A percentile compares a stretch with the other conserved stretches of the same genome.
These are phyloP conservation scores for Kryptopterus vitreolus DNA, from an alignment of 2,797 vertebrate species.

Conservation along the genomic window DNA sequence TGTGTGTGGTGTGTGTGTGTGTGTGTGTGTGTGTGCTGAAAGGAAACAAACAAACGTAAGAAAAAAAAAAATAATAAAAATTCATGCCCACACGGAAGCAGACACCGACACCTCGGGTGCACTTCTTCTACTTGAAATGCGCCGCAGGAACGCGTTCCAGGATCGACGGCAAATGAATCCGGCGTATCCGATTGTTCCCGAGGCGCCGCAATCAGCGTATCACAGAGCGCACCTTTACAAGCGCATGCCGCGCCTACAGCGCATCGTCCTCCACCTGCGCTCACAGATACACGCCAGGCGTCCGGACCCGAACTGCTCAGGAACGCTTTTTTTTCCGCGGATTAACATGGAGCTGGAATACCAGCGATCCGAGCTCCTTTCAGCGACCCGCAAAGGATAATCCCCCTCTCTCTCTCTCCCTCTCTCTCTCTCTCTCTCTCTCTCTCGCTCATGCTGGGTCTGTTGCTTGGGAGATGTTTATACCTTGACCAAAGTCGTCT, in stretches of 20 bases:
- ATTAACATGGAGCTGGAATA: background rate
- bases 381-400: conserved; percentile 17
- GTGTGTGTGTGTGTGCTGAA: conserved; percentile 34
- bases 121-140: conserved; percentile 43
- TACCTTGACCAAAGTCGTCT: conserved; percentile 39
- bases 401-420: conserved; percentile 38
- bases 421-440: too few species aligned
- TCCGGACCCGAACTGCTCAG: background rate
- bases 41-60: background rate
- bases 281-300: background rate
- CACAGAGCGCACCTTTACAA: background rate
- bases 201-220: conserved; percentile 5
- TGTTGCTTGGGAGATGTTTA: conserved; percentile 42
- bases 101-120: conserved; percentile 18
- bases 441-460: too few species aligned
- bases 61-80: too few species aligned
- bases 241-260: background rate
- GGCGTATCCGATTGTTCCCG: conserved; percentile 49
- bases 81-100: background rate
- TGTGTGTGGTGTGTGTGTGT: background rate
- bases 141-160: conserved; percentile 19
- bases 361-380: background rate
- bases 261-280: conserved; percentile 28
- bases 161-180: conserved; percentile 45
- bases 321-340: background rate